phyloP scores from a whole-genome alignment of 2,888 invertebrate genomes.

The Drymonia ruficornis region DNA sequence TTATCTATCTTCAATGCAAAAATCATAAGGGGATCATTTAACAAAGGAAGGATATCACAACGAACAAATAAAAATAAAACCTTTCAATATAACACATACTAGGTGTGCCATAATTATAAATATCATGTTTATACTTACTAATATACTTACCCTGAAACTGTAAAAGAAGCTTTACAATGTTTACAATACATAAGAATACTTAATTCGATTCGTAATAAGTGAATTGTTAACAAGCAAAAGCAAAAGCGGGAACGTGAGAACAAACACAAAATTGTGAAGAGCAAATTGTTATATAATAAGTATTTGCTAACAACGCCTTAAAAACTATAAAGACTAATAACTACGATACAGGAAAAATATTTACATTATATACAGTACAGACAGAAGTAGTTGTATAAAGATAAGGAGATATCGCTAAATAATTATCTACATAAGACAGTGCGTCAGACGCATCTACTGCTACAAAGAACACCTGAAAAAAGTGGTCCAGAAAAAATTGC shows the following conservation, averaged over 20 bases:
- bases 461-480: constrained; percentile 7
- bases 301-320: constrained; percentile 45
- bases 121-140: constrained; percentile 11
- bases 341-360: constrained; percentile 21
- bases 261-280: constrained; percentile 36
- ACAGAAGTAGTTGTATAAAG: constrained; percentile 5
- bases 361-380: constrained; percentile 26
- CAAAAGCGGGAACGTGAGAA: constrained; percentile 63
- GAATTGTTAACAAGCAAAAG: constrained; percentile 55
- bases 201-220: constrained; percentile 6
- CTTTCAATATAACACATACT: background rate
- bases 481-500: background rate
- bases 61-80: too few species aligned
- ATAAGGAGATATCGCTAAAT: constrained; percentile 5
- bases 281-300: constrained; percentile 25
- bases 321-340: constrained; percentile 21
- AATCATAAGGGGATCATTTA: too few species aligned
- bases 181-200: constrained; percentile 8
- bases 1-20: too few species aligned
- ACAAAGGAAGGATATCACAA: too few species aligned
- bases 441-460: constrained; percentile 23
- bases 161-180: constrained; percentile 20
- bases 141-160: constrained; percentile 36
- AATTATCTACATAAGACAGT: constrained; percentile 10
- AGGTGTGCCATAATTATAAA: background rate